Evolutionary conservation across 1,140 invertebrate species (phyloP), one percentile per base, ranked within the genome.

Genomic region (Drosophila kepulauana): DNA sequence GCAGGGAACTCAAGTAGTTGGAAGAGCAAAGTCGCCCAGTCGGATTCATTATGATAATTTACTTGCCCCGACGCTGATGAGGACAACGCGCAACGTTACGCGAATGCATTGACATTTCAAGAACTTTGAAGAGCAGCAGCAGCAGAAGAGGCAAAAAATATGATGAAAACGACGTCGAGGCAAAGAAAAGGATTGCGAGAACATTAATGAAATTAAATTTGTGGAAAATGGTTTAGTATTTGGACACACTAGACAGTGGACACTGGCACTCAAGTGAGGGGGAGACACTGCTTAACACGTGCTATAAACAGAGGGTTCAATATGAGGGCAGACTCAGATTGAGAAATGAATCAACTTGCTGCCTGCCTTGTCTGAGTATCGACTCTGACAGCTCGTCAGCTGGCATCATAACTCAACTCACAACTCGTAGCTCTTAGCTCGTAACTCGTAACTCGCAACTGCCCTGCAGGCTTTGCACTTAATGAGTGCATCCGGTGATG

Each of bases 41-140:
- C 75, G 77, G 84, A 84, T 88, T 88, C 84, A 88, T 88, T 88
- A 88, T 88, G 85, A 88, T 88, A 88, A 88, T 88, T 88, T 89
- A 88, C 84, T 82, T 86, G 79, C 64, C 46, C 49, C 46, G 72
- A 81, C 65, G 75, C 64, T 67, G 79, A 38, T 59, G 73, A 45
- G 28, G 68, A 59, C 8, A 61, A 54, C 59, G 76, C 48, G 56
- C 33, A 51, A 67, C 52, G 25, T 38, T 72, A 59, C 70, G 79
- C 82, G 72, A 75, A 78, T 75, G 77, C 77, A 76, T 71, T 87
- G 84, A 87, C 84, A 88, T 89, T 89, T 88, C 46, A 89, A 88
- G 85, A 89, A 88, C 85, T 74, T 48, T 87, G 51, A 78, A 87
- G 78, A 46, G 77, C 8, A 51, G 80, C 67, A n/a, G 10, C 35